These are phyloP conservation scores for Miltochrista miniata DNA, from an alignment of 2,888 invertebrate genomes.

Conservation along the genomic window DNA sequence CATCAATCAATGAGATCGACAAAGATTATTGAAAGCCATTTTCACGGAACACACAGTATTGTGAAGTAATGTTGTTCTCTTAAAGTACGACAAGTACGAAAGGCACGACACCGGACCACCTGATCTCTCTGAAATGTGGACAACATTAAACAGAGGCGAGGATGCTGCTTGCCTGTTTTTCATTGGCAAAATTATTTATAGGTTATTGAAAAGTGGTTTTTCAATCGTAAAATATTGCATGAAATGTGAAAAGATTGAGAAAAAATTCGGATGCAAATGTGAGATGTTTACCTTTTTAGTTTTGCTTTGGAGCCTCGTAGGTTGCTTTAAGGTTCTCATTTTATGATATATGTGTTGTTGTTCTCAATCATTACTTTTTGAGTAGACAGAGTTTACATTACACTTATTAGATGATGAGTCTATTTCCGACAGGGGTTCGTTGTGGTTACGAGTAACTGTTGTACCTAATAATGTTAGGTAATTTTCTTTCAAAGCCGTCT, in stretches of 20 bases:
- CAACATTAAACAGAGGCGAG: background rate
- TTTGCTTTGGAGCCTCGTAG: too few relatives aligned
- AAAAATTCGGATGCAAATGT: too few relatives aligned
- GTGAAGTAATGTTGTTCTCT: slow-evolving; percentile 39
- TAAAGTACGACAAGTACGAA: slow-evolving; percentile 25
- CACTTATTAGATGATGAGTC: too few relatives aligned
- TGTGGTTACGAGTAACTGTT: too few relatives aligned
- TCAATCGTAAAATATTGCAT: too few relatives aligned
- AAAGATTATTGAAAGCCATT: slow-evolving; percentile 1
- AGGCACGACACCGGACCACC: background rate
- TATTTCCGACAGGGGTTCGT: too few relatives aligned
- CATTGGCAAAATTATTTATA: slow-evolving; percentile 19
- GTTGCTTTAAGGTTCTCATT: slow-evolving; percentile 2
- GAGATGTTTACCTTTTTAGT: too few relatives aligned
- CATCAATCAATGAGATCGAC: slow-evolving; percentile 2
- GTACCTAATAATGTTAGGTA: too few relatives aligned
- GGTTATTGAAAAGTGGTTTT: background rate
- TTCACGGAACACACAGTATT: slow-evolving; percentile 26
- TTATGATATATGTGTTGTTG: background rate
- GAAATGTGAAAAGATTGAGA: too few relatives aligned
- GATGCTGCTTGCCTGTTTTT: slow-evolving; percentile 4
- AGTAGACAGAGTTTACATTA: too few relatives aligned
- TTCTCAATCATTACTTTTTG: too few relatives aligned
- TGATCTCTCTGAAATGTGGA: background rate
- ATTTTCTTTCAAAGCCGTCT: too few relatives aligned